Evolutionary conservation across 2,888 invertebrate species (phyloP).

Genomic region (Xestobium rufovillosum): DNA sequence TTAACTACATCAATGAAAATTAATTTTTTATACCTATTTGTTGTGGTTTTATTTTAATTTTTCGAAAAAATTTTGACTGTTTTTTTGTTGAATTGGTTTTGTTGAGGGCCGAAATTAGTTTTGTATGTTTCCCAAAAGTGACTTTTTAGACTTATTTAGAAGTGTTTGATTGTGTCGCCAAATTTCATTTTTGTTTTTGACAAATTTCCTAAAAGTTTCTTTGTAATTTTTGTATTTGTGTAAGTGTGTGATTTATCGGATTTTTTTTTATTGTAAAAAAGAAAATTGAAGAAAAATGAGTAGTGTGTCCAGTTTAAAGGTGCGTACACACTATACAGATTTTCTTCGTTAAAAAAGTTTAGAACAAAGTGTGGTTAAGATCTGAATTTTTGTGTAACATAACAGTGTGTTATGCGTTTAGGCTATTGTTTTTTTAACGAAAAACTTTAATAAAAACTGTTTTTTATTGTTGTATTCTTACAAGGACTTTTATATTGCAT

Average conservation of each 20-base stretch:
- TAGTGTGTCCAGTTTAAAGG: too few species aligned
- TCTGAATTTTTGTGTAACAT: slow-evolving; percentile 43
- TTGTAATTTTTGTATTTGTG: background rate
- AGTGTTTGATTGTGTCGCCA: slow-evolving; percentile 11
- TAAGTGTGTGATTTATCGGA: background rate
- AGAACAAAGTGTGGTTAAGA: slow-evolving; percentile 39
- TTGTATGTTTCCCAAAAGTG: slow-evolving; percentile 40
- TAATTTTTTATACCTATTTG: too few species aligned
- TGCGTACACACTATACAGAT: too few species aligned
- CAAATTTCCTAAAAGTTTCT: too few species aligned
- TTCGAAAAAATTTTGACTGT: slow-evolving; percentile 27
- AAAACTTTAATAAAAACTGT: slow-evolving; percentile 27
- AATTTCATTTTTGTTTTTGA: slow-evolving; percentile 2
- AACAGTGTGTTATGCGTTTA: slow-evolving; percentile 39
- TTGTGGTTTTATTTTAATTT: slow-evolving; percentile 31
- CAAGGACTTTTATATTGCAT: too few species aligned
- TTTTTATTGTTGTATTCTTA: too few species aligned
- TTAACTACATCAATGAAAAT: too few species aligned
- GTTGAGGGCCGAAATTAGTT: slow-evolving; percentile 33
- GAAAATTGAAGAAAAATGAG: slow-evolving; percentile 4
- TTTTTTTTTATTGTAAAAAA: slow-evolving; percentile 7
- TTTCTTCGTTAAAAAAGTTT: slow-evolving; percentile 2
- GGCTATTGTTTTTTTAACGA: slow-evolving; percentile 42
- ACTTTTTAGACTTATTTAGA: slow-evolving; percentile 29
- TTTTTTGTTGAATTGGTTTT: slow-evolving; percentile 27